Evolutionary conservation across 2,888 invertebrate species (phyloP).

Genomic region (Clivina fossor): DNA sequence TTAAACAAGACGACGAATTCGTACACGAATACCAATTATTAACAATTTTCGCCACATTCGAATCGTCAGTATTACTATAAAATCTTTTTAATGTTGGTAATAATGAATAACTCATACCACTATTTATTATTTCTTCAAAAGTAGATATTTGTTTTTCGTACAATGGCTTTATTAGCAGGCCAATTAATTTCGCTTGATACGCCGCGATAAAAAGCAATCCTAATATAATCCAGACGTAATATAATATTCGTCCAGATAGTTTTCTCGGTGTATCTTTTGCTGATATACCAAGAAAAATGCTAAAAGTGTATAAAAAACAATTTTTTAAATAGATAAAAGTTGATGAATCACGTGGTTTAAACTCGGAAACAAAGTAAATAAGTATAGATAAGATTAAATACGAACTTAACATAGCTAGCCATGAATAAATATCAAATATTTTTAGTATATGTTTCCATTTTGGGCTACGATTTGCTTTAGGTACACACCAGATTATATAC

Average conservation of each 20-base stretch:
- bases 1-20: too few species aligned
- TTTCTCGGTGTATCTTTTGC: not conserved
- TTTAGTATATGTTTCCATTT: conserved; percentile 50
- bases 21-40: not conserved
- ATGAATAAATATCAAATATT: conserved; percentile 55
- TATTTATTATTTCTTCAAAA: conserved; percentile 5
- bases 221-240: conserved; percentile 1
- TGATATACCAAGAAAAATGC: not conserved
- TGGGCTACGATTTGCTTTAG: conserved; percentile 1
- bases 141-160: conserved; percentile 18
- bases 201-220: conserved; percentile 4
- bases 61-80: not conserved
- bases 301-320: conserved; percentile 5
- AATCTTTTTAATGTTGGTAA: not conserved
- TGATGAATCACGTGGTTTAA: not conserved
- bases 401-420: conserved; percentile 52
- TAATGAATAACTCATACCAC: not conserved
- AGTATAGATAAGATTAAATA: conserved; percentile 42
- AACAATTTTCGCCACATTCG: not conserved
- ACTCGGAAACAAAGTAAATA: not conserved
- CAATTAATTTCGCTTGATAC: conserved; percentile 12
- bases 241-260: conserved; percentile 4
- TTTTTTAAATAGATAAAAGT: not conserved
- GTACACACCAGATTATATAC: conserved; percentile 3
- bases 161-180: not conserved